These are phyloP conservation scores for Bufotes viridis DNA, from an alignment of 2,797 vertebrate genomes.

Conservation along the genomic window DNA sequence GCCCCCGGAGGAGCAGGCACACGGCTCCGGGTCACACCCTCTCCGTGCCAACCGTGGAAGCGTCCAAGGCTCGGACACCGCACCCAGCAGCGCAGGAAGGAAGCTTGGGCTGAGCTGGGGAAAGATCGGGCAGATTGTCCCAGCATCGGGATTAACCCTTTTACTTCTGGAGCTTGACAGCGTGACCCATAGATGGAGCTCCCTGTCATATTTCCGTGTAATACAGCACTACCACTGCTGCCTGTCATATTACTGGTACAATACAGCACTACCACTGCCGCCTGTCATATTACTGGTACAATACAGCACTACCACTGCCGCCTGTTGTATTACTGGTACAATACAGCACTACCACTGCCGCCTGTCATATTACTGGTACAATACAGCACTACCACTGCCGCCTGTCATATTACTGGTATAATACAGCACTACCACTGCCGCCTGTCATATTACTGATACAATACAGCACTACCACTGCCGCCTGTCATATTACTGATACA, in stretches of 20 bases:
- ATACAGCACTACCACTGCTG: neutral
- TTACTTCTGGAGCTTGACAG: neutral
- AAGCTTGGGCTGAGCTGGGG: slow-evolving; percentile 36
- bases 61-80: neutral
- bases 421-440: neutral
- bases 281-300: neutral
- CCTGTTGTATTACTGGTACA: neutral
- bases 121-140: neutral
- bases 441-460: neutral
- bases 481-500: neutral
- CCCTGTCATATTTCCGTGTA: fast-evolving
- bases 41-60: neutral
- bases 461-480: neutral
- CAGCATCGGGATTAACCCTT: neutral
- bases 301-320: neutral
- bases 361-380: neutral
- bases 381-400: too few relatives aligned
- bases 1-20: neutral
- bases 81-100: slow-evolving; percentile 45
- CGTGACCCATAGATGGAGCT: too few relatives aligned
- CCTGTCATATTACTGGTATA: neutral
- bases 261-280: neutral
- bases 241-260: neutral
- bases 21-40: neutral
- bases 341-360: neutral